A percentile compares a stretch with the other conserved stretches of the same genome.
Conservation (phyloP, 2,797 vertebrate species). For the Ataeniobius toweri region DNA sequence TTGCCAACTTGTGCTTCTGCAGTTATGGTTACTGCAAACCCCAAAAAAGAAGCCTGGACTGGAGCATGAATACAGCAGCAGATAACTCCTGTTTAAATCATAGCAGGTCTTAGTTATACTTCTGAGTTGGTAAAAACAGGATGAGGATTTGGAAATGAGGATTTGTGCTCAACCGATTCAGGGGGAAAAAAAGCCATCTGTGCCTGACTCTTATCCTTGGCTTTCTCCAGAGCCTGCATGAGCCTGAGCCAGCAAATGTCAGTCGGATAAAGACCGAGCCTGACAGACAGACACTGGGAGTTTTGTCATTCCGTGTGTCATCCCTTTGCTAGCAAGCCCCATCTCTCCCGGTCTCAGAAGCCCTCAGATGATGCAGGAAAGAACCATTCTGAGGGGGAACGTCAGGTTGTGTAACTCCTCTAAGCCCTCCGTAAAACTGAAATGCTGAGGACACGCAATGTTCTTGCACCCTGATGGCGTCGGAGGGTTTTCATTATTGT, state of each 20-base stretch:
- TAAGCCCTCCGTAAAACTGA: conserved; percentile 55
- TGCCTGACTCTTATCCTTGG: conserved; percentile 76
- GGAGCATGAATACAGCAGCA: neutral
- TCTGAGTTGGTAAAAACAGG: conserved; percentile 69
- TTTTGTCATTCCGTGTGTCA: conserved; percentile 78
- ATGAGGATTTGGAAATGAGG: conserved; percentile 59
- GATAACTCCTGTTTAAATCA: conserved; percentile 8
- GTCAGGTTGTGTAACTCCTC: conserved; percentile 72
- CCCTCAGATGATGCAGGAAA: conserved; percentile 51
- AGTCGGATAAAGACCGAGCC: conserved; percentile 76
- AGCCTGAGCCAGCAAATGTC: conserved; percentile 81
- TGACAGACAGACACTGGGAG: conserved; percentile 76
- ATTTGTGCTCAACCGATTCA: conserved; percentile 59
- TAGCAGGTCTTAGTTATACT: conserved; percentile 47
- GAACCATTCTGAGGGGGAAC: conserved; percentile 61
- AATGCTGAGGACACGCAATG: conserved; percentile 54
- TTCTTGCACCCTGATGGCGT: conserved; percentile 68
- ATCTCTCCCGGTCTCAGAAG: conserved; percentile 67
- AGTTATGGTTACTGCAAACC: neutral
- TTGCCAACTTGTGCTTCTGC: neutral
- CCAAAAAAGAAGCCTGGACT: neutral
- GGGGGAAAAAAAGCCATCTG: conserved; percentile 71
- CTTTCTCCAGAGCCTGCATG: conserved; percentile 70
- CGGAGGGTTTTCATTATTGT: conserved; percentile 73
- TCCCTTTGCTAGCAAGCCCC: conserved; percentile 72